These are phyloP conservation scores for Holcopasites calliopsidis DNA, from an alignment of 1,140 invertebrate genomes.

Conservation along the genomic window DNA sequence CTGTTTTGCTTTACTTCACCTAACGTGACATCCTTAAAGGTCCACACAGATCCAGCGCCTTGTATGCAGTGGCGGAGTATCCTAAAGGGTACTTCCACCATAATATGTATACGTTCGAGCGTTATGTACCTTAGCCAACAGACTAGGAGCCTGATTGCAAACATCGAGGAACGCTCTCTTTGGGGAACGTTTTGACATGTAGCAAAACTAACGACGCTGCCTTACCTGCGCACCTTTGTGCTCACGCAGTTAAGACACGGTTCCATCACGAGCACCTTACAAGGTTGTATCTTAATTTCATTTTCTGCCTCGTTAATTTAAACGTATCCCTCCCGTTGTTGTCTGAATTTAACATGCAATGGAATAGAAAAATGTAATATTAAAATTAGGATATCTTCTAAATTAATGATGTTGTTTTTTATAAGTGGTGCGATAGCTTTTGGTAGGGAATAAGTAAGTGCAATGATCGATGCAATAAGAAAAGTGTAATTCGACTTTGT, in stretches of 20 bases:
- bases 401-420: no score
- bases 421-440: no score
- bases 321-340: neutral
- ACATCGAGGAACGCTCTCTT: conserved; percentile 37
- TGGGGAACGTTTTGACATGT: neutral
- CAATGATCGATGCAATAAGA: no score
- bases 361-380: neutral
- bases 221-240: conserved; percentile 13
- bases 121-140: conserved; percentile 49
- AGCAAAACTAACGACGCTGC: conserved; percentile 36
- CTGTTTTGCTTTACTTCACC: conserved; percentile 2
- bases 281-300: neutral
- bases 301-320: neutral
- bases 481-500: no score
- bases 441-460: no score
- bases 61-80: neutral
- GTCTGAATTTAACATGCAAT: conserved; percentile 26
- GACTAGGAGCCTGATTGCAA: conserved; percentile 50
- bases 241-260: neutral
- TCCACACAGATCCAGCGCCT: neutral
- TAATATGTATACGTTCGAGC: conserved; percentile 9
- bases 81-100: conserved; percentile 41
- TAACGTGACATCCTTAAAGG: conserved; percentile 10
- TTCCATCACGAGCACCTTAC: neutral
- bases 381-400: no score